phyloP scores from a whole-genome alignment of 2,888 invertebrate species.

The Phyto melanocephala region DNA sequence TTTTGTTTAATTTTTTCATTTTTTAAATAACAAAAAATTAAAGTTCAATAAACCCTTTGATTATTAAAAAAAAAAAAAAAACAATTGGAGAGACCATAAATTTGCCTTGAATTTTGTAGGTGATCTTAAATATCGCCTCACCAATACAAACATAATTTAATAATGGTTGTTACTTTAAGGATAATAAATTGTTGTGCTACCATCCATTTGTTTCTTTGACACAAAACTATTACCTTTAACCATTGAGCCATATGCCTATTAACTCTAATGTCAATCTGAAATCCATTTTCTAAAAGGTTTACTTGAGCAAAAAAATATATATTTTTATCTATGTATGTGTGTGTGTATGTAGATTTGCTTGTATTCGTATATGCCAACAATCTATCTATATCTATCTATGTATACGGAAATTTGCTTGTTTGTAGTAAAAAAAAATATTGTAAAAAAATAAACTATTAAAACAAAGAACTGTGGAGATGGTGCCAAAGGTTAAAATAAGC shows the following conservation, averaged over 20 bases:
- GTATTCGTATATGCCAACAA: too few species aligned
- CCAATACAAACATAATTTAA: slow-evolving; percentile 49
- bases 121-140: slow-evolving; percentile 35
- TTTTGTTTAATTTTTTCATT: not conserved
- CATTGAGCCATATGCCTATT: slow-evolving; percentile 59
- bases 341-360: not conserved
- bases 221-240: slow-evolving; percentile 60
- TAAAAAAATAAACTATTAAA: not conserved
- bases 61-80: not conserved
- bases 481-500: slow-evolving; percentile 41
- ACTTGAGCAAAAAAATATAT: not conserved
- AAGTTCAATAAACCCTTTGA: slow-evolving; percentile 21
- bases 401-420: slow-evolving; percentile 47
- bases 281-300: slow-evolving; percentile 62
- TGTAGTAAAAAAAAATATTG: not conserved
- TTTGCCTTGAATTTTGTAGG: not conserved
- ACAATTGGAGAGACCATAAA: not conserved
- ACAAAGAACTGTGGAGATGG: slow-evolving; percentile 19
- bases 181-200: slow-evolving; percentile 56
- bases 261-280: slow-evolving; percentile 61
- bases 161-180: slow-evolving; percentile 28
- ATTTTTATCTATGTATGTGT: not conserved
- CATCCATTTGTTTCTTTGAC: slow-evolving; percentile 58
- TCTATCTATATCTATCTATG: too few species aligned
- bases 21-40: not conserved